Base-by-base conservation (phyloP, 2,113 vertebrate genomes). In the Brachirus orientalis region DNA sequence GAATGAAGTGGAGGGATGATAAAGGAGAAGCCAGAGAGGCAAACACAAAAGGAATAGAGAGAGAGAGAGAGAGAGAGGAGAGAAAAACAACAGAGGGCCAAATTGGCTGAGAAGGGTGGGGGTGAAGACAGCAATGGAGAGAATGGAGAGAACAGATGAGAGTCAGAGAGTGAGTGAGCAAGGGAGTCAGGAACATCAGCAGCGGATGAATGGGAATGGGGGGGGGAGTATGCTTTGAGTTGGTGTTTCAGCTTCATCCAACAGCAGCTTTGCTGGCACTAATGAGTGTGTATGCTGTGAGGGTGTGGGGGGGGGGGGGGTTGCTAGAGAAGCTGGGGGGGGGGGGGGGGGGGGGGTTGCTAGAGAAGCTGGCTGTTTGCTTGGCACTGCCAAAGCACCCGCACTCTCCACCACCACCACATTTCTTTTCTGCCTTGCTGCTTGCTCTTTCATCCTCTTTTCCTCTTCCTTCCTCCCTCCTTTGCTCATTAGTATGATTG, bases 231-330 rank as follows among this genome's bases (percentile, higher is more conserved):
- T 50, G 84, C 77, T 85, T 84, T 86, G 86, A 75, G 88, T 70
- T 84, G 82, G 79, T 82, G 88, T 82, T 88, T 89, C 86, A 90
- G 90, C 86, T 86, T 80, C 82, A 81, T 90, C 88, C 84, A 87
- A 80, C 79, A 86, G 86, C 47, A 58, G 82, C 77, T 85, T 88
- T 91, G 11, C 75, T 85, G 74, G 84, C 87, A 80, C 82, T 92
- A 92, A 92, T 92, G 88, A 94, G 90, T 44, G 16, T 44, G 82
- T 74, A 77, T 72, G 69, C 4, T 47, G 52, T 16, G 53, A 47
- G 72, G 47, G 52, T 64, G 28, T 28, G 28, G 28, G 28, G 28
- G 28, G 28, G 2, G 2, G 28, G 28, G 28, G 28, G 28, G 57
- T 46, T 28, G 35, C 56, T 67, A 33, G 35, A 38, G 48, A 63